phyloP scores from a whole-genome alignment of 2,797 vertebrate genomes.

The Amblyopsis hoosieri region DNA sequence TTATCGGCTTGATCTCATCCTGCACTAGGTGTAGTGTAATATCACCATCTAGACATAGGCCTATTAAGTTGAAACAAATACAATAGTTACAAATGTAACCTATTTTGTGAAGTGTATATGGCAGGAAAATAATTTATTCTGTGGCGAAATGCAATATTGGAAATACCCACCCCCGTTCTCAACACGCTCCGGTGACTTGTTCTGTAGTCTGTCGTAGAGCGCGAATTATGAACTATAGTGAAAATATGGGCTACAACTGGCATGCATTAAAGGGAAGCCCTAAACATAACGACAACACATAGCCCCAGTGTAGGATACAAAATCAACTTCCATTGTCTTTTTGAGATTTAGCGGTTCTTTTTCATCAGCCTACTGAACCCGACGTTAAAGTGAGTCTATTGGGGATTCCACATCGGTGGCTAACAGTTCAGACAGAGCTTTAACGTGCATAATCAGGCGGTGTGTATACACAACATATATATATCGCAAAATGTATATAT shows the following conservation, averaged over 20 bases:
- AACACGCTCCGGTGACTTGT: conserved; percentile 43
- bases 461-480: no score
- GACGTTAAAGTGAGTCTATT: neutral
- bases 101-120: neutral
- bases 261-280: conserved; percentile 20
- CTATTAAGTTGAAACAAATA: conserved; percentile 13
- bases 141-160: conserved; percentile 7
- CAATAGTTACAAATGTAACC: no score
- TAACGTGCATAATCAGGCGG: no score
- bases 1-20: conserved; percentile 1
- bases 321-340: neutral
- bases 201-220: conserved; percentile 56
- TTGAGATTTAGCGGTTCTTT: no score
- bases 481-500: no score
- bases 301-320: neutral
- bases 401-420: neutral
- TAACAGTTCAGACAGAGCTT: neutral
- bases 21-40: conserved; percentile 27
- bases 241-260: conserved; percentile 25
- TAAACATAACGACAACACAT: conserved; percentile 7
- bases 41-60: conserved; percentile 25
- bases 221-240: conserved; percentile 58
- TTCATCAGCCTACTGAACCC: neutral
- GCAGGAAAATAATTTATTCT: conserved; percentile 20
- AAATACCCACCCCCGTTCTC: conserved; percentile 49